phyloP scores from a whole-genome alignment of 2,888 invertebrate species.

The Dermolepida albohirtum region DNA sequence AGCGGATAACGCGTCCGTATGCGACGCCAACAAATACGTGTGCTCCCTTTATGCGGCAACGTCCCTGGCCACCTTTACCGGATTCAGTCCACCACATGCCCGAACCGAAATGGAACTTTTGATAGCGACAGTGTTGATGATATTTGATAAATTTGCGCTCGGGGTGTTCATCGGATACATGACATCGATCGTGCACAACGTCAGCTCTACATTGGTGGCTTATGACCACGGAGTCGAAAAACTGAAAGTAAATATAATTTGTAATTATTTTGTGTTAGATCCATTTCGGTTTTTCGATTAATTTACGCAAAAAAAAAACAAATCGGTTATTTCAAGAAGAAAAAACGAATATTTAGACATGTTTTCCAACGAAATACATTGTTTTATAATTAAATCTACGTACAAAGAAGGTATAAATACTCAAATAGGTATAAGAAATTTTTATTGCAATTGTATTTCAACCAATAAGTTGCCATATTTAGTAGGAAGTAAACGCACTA shows the following conservation, averaged over 20 bases:
- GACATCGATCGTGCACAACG: conserved; percentile 49
- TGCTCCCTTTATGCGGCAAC: conserved; percentile 47
- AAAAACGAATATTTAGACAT: too few relatives aligned
- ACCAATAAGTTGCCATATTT: too few relatives aligned
- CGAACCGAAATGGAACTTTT: conserved; percentile 45
- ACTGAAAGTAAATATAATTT: conserved; percentile 40
- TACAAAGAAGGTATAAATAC: too few relatives aligned
- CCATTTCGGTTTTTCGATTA: too few relatives aligned
- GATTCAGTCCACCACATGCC: conserved; percentile 46
- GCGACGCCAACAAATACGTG: conserved; percentile 41
- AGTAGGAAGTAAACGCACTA: too few relatives aligned
- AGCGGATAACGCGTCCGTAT: conserved; percentile 27
- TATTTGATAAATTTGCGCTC: conserved; percentile 45
- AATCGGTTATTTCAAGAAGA: too few relatives aligned
- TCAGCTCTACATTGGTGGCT: conserved; percentile 46
- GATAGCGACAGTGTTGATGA: conserved; percentile 42
- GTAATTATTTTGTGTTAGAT: too few relatives aligned
- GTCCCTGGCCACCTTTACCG: conserved; percentile 44
- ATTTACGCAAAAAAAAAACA: too few relatives aligned
- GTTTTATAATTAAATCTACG: too few relatives aligned
- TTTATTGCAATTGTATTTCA: too few relatives aligned
- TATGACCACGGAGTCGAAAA: conserved; percentile 48
- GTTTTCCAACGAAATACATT: too few relatives aligned
- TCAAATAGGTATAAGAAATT: too few relatives aligned
- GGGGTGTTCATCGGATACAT: conserved; percentile 49